Percentiles rank a stretch among this genome's conserved stretches.
Conservation (phyloP, 1,140 invertebrate species). For the Cotesia glomerata region DNA sequence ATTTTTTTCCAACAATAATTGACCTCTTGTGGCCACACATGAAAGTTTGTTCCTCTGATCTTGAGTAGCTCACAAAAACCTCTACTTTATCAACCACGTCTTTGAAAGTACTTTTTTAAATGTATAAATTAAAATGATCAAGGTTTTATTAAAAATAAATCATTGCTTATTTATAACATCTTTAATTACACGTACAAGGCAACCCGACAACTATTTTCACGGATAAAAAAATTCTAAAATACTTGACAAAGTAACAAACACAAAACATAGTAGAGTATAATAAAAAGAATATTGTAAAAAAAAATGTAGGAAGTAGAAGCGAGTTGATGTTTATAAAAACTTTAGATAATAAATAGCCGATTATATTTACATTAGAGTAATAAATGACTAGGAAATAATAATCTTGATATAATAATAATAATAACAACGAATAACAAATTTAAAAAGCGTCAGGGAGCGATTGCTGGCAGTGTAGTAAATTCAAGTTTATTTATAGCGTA, state of each 20-base stretch:
- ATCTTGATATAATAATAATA: neutral
- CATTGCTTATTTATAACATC: neutral
- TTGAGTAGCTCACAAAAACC: neutral
- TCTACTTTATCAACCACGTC: conserved; percentile 8
- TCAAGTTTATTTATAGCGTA: conserved; percentile 60
- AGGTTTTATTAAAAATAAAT: neutral
- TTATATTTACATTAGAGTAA: neutral
- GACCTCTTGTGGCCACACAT: neutral
- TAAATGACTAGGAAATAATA: conserved; percentile 4
- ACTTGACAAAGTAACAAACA: too few relatives aligned
- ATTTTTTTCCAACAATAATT: neutral
- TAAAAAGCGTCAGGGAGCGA: conserved; percentile 31
- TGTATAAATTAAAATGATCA: too few relatives aligned
- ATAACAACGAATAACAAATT: conserved; percentile 2
- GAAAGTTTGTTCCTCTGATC: neutral
- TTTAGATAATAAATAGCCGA: neutral
- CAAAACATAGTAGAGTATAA: too few relatives aligned
- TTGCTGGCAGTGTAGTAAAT: conserved; percentile 51
- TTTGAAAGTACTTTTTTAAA: neutral
- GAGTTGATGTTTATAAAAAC: neutral
- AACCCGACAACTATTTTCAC: neutral
- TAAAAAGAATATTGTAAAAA: too few relatives aligned
- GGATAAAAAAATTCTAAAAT: too few relatives aligned
- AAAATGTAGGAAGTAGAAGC: neutral
- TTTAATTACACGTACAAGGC: neutral